These are phyloP conservation scores for Anolis sagrei DNA, from an alignment of 2,113 vertebrate genomes.

Conservation along the genomic window DNA sequence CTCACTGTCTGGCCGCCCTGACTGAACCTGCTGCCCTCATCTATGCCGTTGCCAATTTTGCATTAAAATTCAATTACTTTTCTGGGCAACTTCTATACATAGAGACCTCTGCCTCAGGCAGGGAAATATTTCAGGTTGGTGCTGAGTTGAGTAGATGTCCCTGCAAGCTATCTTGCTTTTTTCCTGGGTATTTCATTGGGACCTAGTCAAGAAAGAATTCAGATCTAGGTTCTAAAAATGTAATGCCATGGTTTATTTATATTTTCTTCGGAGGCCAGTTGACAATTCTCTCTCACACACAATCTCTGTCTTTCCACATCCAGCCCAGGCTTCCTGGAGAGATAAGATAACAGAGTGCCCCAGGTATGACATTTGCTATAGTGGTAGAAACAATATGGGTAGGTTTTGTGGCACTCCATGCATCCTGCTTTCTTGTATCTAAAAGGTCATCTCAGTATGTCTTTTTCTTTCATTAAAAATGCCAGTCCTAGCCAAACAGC, in stretches of 20 bases:
- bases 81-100: too few relatives aligned
- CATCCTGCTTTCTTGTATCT: background rate
- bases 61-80: too few relatives aligned
- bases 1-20: too few relatives aligned
- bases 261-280: background rate
- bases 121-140: too few relatives aligned
- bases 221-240: conserved; percentile 5
- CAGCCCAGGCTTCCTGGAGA: background rate
- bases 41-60: too few relatives aligned
- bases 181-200: background rate
- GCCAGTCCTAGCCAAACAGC: background rate
- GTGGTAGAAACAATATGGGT: background rate
- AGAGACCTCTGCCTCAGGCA: too few relatives aligned
- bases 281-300: background rate
- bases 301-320: too few relatives aligned
- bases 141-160: too few relatives aligned
- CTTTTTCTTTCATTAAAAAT: background rate
- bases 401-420: background rate
- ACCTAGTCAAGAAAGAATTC: background rate
- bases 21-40: too few relatives aligned
- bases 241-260: conserved; percentile 2
- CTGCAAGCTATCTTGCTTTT: background rate
- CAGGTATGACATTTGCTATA: background rate
- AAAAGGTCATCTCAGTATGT: background rate
- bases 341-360: background rate